Base-by-base conservation (phyloP, 2,888 invertebrate genomes). In the Erannis defoliaria region DNA sequence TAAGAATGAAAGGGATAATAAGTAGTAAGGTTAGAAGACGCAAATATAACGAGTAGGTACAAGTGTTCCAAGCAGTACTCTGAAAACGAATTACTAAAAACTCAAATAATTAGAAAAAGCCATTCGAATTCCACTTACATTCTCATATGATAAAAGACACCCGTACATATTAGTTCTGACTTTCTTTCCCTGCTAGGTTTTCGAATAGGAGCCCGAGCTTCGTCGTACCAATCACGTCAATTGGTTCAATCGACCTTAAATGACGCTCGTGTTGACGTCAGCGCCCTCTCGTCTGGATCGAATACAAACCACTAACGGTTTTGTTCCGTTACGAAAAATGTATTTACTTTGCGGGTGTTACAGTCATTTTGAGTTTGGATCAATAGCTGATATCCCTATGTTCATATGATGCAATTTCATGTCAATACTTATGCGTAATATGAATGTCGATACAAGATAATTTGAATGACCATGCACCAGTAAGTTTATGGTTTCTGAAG, bases 201-300 rank as follows among this genome's bases (percentile, higher is more conserved):
- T 55, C 16, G 18, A 62, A 58, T 57, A 59, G 58, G 43, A 61
- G 29, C 55, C 57, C 60, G 60, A 54, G 33, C 40, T 56, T 68
- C 76, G 76, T 76, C 76, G 75, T 68, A 64, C 74, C 77, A 87
- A 88, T 90, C 88, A 86, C 88, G 88, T 87, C 90, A 91, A 90
- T 92, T 92, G 89, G 77, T 82, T 81, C 84, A 86, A 89, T 87
- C 82, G 85, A 77, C 79, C 72, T 70, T 75, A 77, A 80, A 81
- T 90, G 89, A 90, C 90, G 90, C 74, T 70, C 75, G 82, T 63
- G 55, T 76, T 90, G 90, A 91, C 92, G 92, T 91, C 90, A 91
- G 76, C 61, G 74, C 80, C 83, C 78, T 86, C 82, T 85, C 84
- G 84, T 85, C 80, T 81, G 82, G 73, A 80, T 80, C 78, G 71